Evolutionary conservation across 1,140 invertebrate species (phyloP).

Genomic region (Apis cerana): DNA sequence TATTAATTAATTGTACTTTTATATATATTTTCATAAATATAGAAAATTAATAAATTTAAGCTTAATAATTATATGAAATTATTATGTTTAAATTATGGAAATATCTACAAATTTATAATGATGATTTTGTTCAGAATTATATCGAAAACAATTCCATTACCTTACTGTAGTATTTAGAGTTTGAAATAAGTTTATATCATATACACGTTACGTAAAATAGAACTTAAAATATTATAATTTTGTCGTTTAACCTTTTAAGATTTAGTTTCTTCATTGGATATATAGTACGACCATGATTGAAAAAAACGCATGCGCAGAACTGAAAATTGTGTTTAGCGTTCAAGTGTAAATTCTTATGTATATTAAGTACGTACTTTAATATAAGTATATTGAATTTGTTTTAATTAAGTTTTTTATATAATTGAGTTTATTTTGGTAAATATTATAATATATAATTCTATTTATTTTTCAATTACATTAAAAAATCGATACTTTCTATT

Average conservation of each 20-base stretch:
- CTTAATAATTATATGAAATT: background rate
- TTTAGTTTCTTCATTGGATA: constrained; percentile 27
- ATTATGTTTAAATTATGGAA: constrained; percentile 1
- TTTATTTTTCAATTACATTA: background rate
- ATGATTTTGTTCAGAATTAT: background rate
- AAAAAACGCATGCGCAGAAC: constrained; percentile 22
- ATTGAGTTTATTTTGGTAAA: constrained; percentile 6
- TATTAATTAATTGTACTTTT: background rate
- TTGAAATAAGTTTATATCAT: constrained; percentile 11
- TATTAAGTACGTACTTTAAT: background rate
- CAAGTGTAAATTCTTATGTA: constrained; percentile 20
- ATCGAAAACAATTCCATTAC: constrained; percentile 8
- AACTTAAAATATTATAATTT: constrained; percentile 34
- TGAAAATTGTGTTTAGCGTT: constrained; percentile 30
- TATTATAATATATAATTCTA: background rate
- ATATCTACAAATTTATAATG: background rate
- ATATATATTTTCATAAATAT: background rate
- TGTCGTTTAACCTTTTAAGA: constrained; percentile 41
- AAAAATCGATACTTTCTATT: constrained; percentile 1
- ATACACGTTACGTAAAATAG: background rate
- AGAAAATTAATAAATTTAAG: background rate
- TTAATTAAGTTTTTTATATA: background rate
- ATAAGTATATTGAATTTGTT: background rate
- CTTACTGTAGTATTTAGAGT: background rate
- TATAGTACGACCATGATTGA: background rate